phyloP scores from a whole-genome alignment of 1,140 invertebrate genomes.

The Colletes latitarsis region DNA sequence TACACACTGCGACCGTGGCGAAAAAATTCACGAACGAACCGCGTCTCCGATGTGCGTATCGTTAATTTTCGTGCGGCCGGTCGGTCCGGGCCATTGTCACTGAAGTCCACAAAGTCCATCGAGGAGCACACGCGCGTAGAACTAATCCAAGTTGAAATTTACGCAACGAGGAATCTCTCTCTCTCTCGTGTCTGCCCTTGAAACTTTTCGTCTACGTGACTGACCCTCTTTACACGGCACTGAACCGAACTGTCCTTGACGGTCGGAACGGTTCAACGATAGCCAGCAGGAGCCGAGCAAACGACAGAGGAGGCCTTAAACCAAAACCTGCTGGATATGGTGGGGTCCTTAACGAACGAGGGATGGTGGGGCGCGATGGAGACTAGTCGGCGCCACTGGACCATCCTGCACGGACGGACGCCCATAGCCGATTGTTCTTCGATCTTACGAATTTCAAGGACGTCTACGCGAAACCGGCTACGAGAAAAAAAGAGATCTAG shows the following conservation, averaged over 20 bases:
- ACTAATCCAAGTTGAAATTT: constrained; percentile 19
- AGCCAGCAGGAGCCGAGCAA: constrained; percentile 31
- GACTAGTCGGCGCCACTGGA: constrained; percentile 68
- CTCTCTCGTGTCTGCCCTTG: constrained; percentile 56
- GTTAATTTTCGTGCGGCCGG: constrained; percentile 23
- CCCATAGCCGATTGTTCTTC: constrained; percentile 73
- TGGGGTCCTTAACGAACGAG: constrained; percentile 51
- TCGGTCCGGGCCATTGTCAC: neutral
- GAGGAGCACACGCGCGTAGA: neutral
- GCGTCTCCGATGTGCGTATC: neutral
- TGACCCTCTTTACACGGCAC: constrained; percentile 62
- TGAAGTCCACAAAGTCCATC: neutral
- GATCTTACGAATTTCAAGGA: constrained; percentile 80
- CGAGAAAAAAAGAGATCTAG: constrained; percentile 69
- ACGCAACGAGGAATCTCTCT: constrained; percentile 24
- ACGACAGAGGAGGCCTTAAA: constrained; percentile 46
- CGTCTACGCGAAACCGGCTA: constrained; percentile 77
- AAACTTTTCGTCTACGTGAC: constrained; percentile 65
- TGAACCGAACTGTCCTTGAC: constrained; percentile 59
- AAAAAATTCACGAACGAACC: constrained; percentile 14
- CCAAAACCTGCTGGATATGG: constrained; percentile 33
- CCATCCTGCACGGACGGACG: constrained; percentile 49
- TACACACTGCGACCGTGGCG: neutral
- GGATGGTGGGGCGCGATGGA: constrained; percentile 47
- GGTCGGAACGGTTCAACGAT: constrained; percentile 57